Conservation (phyloP, 2,113 vertebrate species). For the Apistogramma diplotaenia region DNA sequence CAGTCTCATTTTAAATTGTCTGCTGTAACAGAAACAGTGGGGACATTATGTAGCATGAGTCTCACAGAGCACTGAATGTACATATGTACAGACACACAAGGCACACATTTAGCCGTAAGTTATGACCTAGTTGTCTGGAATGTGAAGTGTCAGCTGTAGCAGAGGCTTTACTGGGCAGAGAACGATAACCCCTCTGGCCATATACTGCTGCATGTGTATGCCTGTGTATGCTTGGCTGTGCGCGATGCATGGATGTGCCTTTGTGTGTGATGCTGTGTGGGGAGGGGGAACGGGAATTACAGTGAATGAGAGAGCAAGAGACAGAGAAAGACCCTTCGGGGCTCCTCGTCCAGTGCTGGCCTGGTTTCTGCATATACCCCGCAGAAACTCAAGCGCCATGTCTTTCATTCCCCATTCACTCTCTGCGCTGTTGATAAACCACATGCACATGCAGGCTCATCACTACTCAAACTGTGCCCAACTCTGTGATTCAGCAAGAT, state of each 20-base stretch:
- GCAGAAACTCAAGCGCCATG: slow-evolving; percentile 38
- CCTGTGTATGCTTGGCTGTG: slow-evolving; percentile 3
- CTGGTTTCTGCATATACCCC: slow-evolving; percentile 60
- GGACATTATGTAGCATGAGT: neutral
- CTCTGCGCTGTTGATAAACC: neutral
- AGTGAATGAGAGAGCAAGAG: slow-evolving; percentile 5
- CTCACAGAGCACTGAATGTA: neutral
- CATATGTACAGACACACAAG: slow-evolving; percentile 14
- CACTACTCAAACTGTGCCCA: neutral
- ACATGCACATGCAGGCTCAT: neutral
- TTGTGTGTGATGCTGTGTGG: slow-evolving; percentile 3
- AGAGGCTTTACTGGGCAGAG: slow-evolving; percentile 63
- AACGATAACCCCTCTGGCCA: slow-evolving; percentile 54
- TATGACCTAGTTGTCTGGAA: slow-evolving; percentile 75
- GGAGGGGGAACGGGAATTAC: neutral
- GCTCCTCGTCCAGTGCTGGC: slow-evolving; percentile 51
- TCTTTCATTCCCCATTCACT: slow-evolving; percentile 36
- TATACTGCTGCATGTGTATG: slow-evolving; percentile 19
- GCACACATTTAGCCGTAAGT: slow-evolving; percentile 62
- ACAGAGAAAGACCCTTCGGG: slow-evolving; percentile 40
- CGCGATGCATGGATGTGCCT: slow-evolving; percentile 10
- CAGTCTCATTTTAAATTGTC: neutral
- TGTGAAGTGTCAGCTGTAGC: slow-evolving; percentile 69
- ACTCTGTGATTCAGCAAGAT: slow-evolving; percentile 45
- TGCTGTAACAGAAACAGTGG: slow-evolving; percentile 1